A percentile compares a stretch with the other conserved stretches of the same genome.
phyloP scores from a whole-genome alignment of 2,113 vertebrate genomes.

The Vulpes ferrilata region DNA sequence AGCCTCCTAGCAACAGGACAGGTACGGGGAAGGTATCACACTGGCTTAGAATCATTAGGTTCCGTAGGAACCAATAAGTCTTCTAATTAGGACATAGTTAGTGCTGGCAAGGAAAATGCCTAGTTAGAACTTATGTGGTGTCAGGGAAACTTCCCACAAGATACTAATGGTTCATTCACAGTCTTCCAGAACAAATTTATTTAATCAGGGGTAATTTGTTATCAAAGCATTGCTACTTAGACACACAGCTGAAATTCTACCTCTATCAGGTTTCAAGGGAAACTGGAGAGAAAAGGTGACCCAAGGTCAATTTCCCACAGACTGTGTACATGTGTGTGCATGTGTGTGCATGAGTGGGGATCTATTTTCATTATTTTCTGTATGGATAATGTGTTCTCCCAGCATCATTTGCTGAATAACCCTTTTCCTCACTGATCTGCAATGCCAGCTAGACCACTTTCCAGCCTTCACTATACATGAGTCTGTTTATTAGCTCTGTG shows the following conservation, averaged over 20 bases:
- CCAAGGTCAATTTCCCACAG: not conserved
- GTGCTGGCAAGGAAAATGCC: not conserved
- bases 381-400: not conserved
- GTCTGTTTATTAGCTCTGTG: not conserved
- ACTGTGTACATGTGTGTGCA: not conserved
- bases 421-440: not conserved
- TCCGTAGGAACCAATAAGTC: not conserved
- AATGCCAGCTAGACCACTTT: not conserved
- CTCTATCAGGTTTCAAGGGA: not conserved
- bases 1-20: not conserved
- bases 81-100: not conserved
- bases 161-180: not conserved
- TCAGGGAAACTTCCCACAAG: not conserved
- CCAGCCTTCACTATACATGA: not conserved
- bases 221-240: not conserved
- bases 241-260: not conserved
- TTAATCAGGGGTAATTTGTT: not conserved
- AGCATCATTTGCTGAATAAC: not conserved
- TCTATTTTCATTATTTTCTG: not conserved
- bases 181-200: not conserved
- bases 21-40: not conserved
- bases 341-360: not conserved
- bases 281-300: not conserved
- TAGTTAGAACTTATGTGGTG: not conserved
- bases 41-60: not conserved